Conservation (phyloP, 1,140 invertebrate genomes). For the Saccostrea cuccullata region DNA sequence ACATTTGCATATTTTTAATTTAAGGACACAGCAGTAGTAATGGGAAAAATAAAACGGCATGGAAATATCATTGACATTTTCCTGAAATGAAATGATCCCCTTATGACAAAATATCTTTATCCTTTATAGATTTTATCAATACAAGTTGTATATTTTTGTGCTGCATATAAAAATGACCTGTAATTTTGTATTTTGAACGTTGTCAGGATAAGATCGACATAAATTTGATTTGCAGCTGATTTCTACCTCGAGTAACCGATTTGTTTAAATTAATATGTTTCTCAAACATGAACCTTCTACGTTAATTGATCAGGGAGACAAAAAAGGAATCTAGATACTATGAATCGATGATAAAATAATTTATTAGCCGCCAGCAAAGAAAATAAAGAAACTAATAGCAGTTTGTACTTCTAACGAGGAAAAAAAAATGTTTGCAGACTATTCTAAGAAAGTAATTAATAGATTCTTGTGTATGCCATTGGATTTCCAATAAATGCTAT, state of each 20-base stretch:
- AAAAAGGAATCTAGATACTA: not conserved
- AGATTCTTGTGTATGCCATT: too few species aligned
- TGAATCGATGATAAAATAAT: too few species aligned
- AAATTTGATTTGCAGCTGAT: not conserved
- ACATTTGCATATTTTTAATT: conserved; percentile 12
- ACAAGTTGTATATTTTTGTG: not conserved
- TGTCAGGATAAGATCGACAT: not conserved
- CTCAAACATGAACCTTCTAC: not conserved
- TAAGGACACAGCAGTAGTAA: not conserved
- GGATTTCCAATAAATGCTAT: too few species aligned
- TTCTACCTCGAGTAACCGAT: not conserved
- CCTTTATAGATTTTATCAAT: not conserved
- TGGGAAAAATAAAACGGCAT: not conserved
- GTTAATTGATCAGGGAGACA: not conserved
- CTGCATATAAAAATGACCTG: not conserved
- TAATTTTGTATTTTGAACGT: not conserved
- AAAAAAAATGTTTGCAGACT: too few species aligned
- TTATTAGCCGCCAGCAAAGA: too few species aligned
- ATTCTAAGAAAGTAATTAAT: too few species aligned
- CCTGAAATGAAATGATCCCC: not conserved
- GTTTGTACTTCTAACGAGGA: too few species aligned
- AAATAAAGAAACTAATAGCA: too few species aligned
- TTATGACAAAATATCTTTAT: not conserved
- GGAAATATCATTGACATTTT: conserved; percentile 8
- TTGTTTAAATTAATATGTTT: not conserved